Percentiles rank a stretch among this genome's conserved stretches.
phyloP scores from a whole-genome alignment of 2,113 vertebrate genomes.

The Semicossyphus pulcher region DNA sequence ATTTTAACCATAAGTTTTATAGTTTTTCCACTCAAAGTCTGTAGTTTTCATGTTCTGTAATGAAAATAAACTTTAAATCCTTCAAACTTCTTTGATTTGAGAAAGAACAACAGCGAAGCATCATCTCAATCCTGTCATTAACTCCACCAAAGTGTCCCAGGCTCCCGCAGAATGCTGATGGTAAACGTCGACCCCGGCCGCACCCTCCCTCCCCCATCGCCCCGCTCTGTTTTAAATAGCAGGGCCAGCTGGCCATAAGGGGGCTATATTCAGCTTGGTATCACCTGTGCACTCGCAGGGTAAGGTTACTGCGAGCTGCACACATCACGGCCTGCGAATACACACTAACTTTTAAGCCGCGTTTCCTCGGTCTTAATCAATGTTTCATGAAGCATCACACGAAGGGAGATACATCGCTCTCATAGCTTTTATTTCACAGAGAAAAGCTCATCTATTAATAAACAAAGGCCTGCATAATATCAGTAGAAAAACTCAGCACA shows the following conservation, averaged over 20 bases:
- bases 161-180: conserved; percentile 63
- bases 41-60: too few relatives aligned
- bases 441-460: conserved; percentile 13
- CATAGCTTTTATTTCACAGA: conserved; percentile 9
- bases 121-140: conserved; percentile 20
- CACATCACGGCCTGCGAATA: conserved; percentile 47
- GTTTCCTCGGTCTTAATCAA: conserved; percentile 37
- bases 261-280: conserved; percentile 83
- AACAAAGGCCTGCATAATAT: conserved; percentile 11
- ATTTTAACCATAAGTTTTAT: too few relatives aligned
- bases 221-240: conserved; percentile 83
- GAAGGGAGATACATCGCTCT: conserved; percentile 3
- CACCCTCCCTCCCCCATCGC: conserved; percentile 15
- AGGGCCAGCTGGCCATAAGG: conserved; percentile 81
- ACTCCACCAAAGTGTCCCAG: conserved; percentile 22
- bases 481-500: background rate
- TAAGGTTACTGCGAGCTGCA: conserved; percentile 78
- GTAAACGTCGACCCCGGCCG: conserved; percentile 17
- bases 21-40: too few relatives aligned
- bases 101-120: background rate
- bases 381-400: conserved; percentile 35
- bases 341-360: conserved; percentile 37
- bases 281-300: conserved; percentile 81
- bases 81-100: background rate
- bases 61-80: background rate